Percentiles rank a stretch among this genome's conserved stretches.
These are phyloP conservation scores for Champsocephalus gunnari DNA, from an alignment of 2,797 vertebrate species.

Conservation along the genomic window DNA sequence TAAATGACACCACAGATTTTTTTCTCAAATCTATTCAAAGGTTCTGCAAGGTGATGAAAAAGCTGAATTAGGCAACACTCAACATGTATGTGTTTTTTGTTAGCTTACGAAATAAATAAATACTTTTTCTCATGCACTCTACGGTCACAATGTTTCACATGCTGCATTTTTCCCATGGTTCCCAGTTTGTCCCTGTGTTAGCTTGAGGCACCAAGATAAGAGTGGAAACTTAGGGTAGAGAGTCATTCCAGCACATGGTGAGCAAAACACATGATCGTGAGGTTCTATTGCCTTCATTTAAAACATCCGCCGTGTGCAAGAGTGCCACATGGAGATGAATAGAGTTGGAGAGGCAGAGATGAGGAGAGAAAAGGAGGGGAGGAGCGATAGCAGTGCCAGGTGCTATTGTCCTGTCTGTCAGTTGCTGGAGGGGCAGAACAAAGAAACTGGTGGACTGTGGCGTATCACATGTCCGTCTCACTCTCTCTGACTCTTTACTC, in stretches of 20 bases:
- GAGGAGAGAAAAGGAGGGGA: slow-evolving; percentile 59
- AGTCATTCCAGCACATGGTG: slow-evolving; percentile 30
- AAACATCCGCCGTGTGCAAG: slow-evolving; percentile 30
- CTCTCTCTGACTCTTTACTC: slow-evolving; percentile 68
- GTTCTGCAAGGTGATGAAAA: background rate
- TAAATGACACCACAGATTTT: background rate
- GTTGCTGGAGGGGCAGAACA: slow-evolving; percentile 74
- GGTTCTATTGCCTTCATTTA: slow-evolving; percentile 47
- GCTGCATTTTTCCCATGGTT: background rate
- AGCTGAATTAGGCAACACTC: background rate
- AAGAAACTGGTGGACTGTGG: slow-evolving; percentile 76
- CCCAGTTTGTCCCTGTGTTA: slow-evolving; percentile 14
- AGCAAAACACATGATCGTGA: slow-evolving; percentile 54
- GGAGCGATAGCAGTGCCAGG: slow-evolving; percentile 60
- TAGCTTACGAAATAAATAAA: background rate
- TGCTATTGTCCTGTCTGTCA: slow-evolving; percentile 83
- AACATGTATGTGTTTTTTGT: background rate
- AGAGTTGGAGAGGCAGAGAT: slow-evolving; percentile 49
- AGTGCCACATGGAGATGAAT: slow-evolving; percentile 54
- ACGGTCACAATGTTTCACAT: slow-evolving; percentile 13
- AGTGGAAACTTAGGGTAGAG: slow-evolving; percentile 30
- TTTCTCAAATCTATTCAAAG: background rate
- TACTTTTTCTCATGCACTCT: background rate
- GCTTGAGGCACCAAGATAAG: slow-evolving; percentile 22
- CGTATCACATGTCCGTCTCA: slow-evolving; percentile 78